Evolutionary conservation across 2,888 invertebrate genomes (phyloP).

Genomic region (Aphodius sticticus): DNA sequence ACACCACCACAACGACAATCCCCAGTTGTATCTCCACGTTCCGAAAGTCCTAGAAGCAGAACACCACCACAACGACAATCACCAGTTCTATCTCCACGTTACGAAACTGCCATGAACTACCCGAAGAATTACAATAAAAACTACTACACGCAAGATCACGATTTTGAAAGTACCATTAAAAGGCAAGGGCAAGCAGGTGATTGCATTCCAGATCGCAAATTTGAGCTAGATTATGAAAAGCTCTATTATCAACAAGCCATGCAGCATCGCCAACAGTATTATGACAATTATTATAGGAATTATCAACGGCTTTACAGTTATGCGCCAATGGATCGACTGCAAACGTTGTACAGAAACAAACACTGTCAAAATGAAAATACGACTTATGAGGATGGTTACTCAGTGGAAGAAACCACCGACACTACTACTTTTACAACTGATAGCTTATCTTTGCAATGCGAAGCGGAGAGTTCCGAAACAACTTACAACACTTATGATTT

Average conservation of each 20-base stretch:
- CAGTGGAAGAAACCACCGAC: too few species aligned
- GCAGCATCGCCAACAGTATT: too few species aligned
- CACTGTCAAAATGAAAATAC: not conserved
- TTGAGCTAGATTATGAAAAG: not conserved
- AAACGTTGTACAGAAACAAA: constrained; percentile 7
- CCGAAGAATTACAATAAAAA: not conserved
- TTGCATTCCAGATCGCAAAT: not conserved
- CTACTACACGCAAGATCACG: not conserved
- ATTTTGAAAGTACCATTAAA: not conserved
- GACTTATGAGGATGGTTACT: not conserved
- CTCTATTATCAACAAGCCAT: not conserved
- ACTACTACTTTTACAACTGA: not conserved
- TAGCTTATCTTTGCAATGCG: constrained; percentile 8
- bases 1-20: not conserved
- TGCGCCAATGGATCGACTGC: not conserved
- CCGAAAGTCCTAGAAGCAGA: not conserved
- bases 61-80: not conserved
- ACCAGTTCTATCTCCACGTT: not conserved
- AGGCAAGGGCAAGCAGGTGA: not conserved
- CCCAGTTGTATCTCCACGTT: too few species aligned
- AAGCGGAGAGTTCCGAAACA: constrained; percentile 5
- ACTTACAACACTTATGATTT: not conserved
- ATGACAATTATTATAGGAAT: constrained; percentile 11
- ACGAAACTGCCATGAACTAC: not conserved
- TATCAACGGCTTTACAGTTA: not conserved